These are phyloP conservation scores for Bovichtus diacanthus DNA, from an alignment of 2,797 vertebrate genomes.

Conservation along the genomic window DNA sequence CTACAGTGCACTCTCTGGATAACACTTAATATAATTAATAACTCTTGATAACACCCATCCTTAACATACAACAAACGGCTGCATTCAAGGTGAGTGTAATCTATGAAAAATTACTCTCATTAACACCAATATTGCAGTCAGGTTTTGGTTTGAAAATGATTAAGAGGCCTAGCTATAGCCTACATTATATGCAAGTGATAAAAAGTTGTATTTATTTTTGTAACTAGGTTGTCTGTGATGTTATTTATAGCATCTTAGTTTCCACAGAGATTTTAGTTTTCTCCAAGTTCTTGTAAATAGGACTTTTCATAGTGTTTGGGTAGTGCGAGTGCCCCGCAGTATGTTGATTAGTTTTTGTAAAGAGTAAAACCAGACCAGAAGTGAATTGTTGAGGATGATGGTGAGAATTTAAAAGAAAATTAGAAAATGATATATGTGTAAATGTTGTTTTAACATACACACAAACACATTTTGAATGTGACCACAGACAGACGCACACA, in stretches of 20 bases:
- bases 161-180: constrained; percentile 35
- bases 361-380: neutral
- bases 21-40: neutral
- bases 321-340: neutral
- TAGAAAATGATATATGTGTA: neutral
- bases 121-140: neutral
- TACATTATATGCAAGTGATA: constrained; percentile 29
- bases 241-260: constrained; percentile 41
- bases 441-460: neutral
- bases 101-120: neutral
- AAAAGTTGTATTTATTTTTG: constrained; percentile 39
- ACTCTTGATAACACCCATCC: neutral
- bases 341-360: neutral
- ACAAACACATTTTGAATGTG: too few relatives aligned
- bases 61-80: neutral
- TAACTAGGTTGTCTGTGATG: constrained; percentile 54
- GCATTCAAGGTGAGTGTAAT: constrained; percentile 1
- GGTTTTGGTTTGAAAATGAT: constrained; percentile 4
- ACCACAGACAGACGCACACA: neutral
- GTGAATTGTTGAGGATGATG: neutral
- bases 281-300: constrained; percentile 18
- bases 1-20: neutral
- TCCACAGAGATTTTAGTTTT: constrained; percentile 27
- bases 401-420: neutral
- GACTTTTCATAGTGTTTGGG: neutral